Percentiles rank a stretch among this genome's conserved stretches.
Evolutionary conservation across 1,140 invertebrate species (phyloP).

Genomic region (Thaumetopoea pityocampa): DNA sequence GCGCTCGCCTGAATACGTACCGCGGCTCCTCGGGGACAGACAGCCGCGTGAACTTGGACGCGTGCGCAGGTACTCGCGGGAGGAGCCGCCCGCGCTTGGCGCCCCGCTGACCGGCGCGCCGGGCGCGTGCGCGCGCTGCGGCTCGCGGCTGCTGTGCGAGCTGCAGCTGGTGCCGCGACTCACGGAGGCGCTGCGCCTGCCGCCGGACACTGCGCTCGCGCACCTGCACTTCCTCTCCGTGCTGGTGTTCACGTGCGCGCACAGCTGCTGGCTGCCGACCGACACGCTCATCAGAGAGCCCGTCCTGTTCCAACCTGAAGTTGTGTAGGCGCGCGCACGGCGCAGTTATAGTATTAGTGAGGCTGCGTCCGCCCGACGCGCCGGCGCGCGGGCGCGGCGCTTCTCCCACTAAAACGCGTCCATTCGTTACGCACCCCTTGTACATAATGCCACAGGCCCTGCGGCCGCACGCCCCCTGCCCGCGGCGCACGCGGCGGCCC

Average conservation of each 20-base stretch:
- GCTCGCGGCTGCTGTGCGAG: slow-evolving; percentile 84
- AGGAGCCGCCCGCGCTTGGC: slow-evolving; percentile 80
- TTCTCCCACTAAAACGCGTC: no score
- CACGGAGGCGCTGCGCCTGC: slow-evolving; percentile 81
- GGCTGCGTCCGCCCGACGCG: no score
- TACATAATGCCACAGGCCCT: no score
- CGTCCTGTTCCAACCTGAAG: slow-evolving; percentile 86
- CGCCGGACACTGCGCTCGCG: slow-evolving; percentile 65
- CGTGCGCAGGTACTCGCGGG: slow-evolving; percentile 81
- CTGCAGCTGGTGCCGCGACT: slow-evolving; percentile 88
- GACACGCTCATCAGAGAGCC: slow-evolving; percentile 83
- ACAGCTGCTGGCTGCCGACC: slow-evolving; percentile 87
- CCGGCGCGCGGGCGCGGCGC: no score
- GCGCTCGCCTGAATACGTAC: no score
- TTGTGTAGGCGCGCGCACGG: no score
- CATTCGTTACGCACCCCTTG: no score
- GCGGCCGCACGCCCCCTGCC: no score
- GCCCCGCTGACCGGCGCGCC: slow-evolving; percentile 73
- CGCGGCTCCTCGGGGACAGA: no score
- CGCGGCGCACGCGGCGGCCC: no score
- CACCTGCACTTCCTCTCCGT: slow-evolving; percentile 88
- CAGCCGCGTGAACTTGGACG: no score
- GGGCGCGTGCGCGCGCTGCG: slow-evolving; percentile 81
- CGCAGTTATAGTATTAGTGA: no score
- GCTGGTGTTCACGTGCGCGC: slow-evolving; percentile 86